Evolutionary conservation across 1,140 invertebrate genomes (phyloP).

Genomic region (Cheumatopsyche charites): DNA sequence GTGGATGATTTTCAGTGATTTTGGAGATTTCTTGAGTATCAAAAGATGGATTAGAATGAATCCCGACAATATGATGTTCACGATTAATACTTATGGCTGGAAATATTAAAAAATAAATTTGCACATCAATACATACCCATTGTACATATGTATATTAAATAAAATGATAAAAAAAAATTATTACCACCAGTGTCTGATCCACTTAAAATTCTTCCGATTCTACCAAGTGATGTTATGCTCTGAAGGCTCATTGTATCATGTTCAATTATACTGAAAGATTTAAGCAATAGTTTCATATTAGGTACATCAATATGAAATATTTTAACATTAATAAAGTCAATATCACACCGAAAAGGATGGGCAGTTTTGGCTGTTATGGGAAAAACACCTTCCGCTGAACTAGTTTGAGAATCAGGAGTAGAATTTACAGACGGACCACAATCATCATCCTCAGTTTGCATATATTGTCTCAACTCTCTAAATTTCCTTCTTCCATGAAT

Average conservation of each 20-base stretch:
- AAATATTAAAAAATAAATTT: slow-evolving; percentile 12
- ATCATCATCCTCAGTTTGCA: slow-evolving; percentile 85
- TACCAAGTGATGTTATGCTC: slow-evolving; percentile 82
- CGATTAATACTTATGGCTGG: slow-evolving; percentile 28
- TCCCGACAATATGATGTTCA: slow-evolving; percentile 31
- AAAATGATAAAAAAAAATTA: not conserved
- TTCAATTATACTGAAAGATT: slow-evolving; percentile 71
- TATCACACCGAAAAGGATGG: slow-evolving; percentile 68
- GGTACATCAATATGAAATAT: not conserved
- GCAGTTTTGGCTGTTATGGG: slow-evolving; percentile 64
- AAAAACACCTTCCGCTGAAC: slow-evolving; percentile 65
- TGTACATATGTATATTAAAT: slow-evolving; percentile 9
- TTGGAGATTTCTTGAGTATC: slow-evolving; percentile 35
- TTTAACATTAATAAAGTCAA: not conserved
- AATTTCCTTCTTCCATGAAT: slow-evolving; percentile 72
- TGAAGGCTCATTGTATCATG: slow-evolving; percentile 85
- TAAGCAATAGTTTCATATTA: not conserved
- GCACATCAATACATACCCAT: slow-evolving; percentile 22
- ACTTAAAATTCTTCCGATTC: slow-evolving; percentile 76
- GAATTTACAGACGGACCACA: slow-evolving; percentile 68
- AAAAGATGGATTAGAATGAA: slow-evolving; percentile 15
- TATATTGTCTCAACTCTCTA: slow-evolving; percentile 79
- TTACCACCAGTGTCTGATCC: slow-evolving; percentile 59
- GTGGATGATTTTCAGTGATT: slow-evolving; percentile 35
- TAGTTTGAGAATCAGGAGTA: slow-evolving; percentile 80